These are phyloP conservation scores for Coracias cyanogaster DNA, from an alignment of 2,797 vertebrate genomes.

Conservation along the genomic window DNA sequence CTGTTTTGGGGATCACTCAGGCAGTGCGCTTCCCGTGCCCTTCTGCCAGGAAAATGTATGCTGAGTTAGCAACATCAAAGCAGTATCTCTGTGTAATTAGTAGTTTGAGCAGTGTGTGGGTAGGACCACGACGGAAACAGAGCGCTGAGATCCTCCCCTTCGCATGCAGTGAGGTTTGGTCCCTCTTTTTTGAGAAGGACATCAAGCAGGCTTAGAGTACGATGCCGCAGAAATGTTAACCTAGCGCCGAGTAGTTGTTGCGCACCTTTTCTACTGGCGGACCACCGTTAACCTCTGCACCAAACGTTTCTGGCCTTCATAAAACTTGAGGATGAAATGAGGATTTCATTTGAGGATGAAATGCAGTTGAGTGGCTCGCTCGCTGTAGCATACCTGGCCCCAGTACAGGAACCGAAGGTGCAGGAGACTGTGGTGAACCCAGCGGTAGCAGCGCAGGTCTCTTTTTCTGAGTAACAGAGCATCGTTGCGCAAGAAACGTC, in stretches of 20 bases:
- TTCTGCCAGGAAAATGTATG: background rate
- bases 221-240: background rate
- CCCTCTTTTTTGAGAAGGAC: too few relatives aligned
- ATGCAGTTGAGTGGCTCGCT: background rate
- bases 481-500: background rate
- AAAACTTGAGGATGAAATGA: background rate
- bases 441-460: background rate
- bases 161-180: background rate
- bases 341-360: background rate
- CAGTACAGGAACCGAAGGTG: background rate
- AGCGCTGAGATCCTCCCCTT: background rate
- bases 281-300: background rate
- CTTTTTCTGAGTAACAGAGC: background rate
- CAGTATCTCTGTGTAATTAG: background rate
- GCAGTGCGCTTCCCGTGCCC: fast-evolving
- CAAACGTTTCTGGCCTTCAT: background rate
- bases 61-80: background rate
- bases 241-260: background rate
- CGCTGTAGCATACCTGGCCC: background rate
- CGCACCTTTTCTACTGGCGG: background rate
- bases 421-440: background rate
- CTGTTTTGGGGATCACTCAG: background rate
- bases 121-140: background rate
- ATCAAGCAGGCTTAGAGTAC: background rate
- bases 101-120: background rate